Evolutionary conservation across 2,888 invertebrate genomes (phyloP), one percentile per base, ranked within the genome.

Genomic region (Pseudanteris insignis): DNA sequence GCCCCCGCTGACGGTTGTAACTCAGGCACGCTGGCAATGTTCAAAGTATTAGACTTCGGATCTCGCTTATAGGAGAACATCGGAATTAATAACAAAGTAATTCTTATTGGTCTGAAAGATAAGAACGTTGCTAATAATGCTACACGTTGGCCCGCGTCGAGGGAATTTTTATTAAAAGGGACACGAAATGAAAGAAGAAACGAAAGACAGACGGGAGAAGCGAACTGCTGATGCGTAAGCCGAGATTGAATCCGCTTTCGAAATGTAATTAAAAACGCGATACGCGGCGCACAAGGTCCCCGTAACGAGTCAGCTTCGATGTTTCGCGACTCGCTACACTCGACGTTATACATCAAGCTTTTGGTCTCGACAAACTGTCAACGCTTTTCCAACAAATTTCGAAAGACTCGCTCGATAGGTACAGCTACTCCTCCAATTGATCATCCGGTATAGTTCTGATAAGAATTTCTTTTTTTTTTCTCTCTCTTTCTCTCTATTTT

Each of bases 191-290:
- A 65, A 64, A 65, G 44, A 58, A 61, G 62, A 59, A 29, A 57
- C 24, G 59, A 48, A 54, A 55, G 66, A 67, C 64, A 67, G 65
- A 70, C 29, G 43, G 32, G 30, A 44, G n/a, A 48, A 51, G 30
- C 34, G 64, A 57, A 65, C 57, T 44, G 58, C 53, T 46, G 63
- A 63, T 63, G 63, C 63, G 58, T 54, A 54, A 63, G 63, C 50
- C 29, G 53, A 63, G 48, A 51, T 54, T 64, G 71, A 73, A 78
- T 78, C 78, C 76, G 75, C 78, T 78, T 77, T 78, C 68, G 72
- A 72, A 70, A 76, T 76, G 78, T 78, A 78, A 78, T 78, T 78
- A 78, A 78, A 77, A 75, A 75, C 72, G 74, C 44, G 70, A 77
- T 76, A 76, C 75, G 37, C 41, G 24, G 13, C 13, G 30, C 44